phyloP scores from a whole-genome alignment of 1,140 invertebrate genomes.

The Procambarus clarkii region DNA sequence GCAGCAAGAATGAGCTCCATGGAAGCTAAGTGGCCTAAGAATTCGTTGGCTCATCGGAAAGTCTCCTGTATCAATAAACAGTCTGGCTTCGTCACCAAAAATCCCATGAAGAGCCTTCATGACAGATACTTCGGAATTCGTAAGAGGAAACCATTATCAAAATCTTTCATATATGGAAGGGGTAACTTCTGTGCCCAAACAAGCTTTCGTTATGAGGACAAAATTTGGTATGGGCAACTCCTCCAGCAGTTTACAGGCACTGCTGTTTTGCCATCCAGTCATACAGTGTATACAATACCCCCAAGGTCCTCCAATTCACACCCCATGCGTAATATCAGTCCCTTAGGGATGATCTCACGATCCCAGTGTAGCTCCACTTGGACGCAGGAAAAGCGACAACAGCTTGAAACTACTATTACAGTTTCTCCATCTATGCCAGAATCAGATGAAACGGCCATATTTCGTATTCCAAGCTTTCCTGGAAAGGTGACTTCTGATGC shows the following conservation, averaged over 20 bases:
- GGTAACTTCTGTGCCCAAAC: constrained; percentile 48
- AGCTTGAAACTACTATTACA: constrained; percentile 20
- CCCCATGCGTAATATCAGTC: constrained; percentile 28
- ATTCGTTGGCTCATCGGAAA: constrained; percentile 38
- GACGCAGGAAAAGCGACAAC: constrained; percentile 48
- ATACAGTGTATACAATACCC: background rate
- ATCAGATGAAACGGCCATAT: constrained; percentile 9
- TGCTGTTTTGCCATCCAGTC: constrained; percentile 22
- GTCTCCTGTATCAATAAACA: constrained; percentile 48
- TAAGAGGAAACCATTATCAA: constrained; percentile 36
- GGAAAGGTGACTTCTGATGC: background rate
- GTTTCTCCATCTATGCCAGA: background rate
- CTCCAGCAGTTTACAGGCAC: constrained; percentile 38
- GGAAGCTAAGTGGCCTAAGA: constrained; percentile 51
- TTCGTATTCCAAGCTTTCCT: constrained; percentile 26
- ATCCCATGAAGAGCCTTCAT: constrained; percentile 31
- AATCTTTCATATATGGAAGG: constrained; percentile 46
- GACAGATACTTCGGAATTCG: background rate
- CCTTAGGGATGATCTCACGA: constrained; percentile 32
- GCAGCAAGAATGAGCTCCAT: constrained; percentile 49
- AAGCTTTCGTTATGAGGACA: constrained; percentile 47
- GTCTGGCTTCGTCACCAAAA: constrained; percentile 48
- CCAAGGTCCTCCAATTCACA: constrained; percentile 9
- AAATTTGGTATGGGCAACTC: constrained; percentile 46
- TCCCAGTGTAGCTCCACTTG: constrained; percentile 35